Conservation (phyloP, 2,888 invertebrate genomes). For the Catocala sponsa region DNA sequence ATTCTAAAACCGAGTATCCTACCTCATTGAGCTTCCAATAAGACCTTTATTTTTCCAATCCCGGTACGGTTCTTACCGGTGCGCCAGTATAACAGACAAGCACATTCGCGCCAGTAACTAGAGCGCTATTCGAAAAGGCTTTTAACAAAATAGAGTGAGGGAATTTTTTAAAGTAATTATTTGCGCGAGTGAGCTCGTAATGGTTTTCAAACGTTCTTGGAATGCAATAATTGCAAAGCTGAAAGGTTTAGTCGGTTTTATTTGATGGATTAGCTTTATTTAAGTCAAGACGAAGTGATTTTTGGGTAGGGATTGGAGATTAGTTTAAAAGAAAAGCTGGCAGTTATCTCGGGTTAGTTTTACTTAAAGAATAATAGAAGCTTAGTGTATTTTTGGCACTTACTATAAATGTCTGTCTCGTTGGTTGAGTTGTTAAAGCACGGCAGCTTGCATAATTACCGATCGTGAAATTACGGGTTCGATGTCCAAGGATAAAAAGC, state of each 20-base stretch:
- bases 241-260: slow-evolving; percentile 24
- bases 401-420: too few species aligned
- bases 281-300: slow-evolving; percentile 12
- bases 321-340: too few species aligned
- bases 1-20: slow-evolving; percentile 25
- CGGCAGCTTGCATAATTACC: too few species aligned
- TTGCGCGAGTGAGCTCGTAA: slow-evolving; percentile 35
- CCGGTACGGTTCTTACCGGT: slow-evolving; percentile 43
- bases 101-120: slow-evolving; percentile 48
- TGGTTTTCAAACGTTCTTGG: slow-evolving; percentile 43
- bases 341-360: too few species aligned
- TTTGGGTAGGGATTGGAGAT: not conserved
- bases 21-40: slow-evolving; percentile 49
- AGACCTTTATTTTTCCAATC: slow-evolving; percentile 51
- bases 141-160: slow-evolving; percentile 57
- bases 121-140: slow-evolving; percentile 59
- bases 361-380: too few species aligned
- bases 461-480: too few species aligned
- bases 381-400: too few species aligned
- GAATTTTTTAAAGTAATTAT: slow-evolving; percentile 60
- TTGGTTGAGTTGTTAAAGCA: too few species aligned
- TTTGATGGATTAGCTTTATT: slow-evolving; percentile 25
- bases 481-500: too few species aligned
- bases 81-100: slow-evolving; percentile 28
- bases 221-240: slow-evolving; percentile 32